These are phyloP conservation scores for Rhinatrema bivittatum DNA, from an alignment of 2,797 vertebrate genomes.

Conservation along the genomic window DNA sequence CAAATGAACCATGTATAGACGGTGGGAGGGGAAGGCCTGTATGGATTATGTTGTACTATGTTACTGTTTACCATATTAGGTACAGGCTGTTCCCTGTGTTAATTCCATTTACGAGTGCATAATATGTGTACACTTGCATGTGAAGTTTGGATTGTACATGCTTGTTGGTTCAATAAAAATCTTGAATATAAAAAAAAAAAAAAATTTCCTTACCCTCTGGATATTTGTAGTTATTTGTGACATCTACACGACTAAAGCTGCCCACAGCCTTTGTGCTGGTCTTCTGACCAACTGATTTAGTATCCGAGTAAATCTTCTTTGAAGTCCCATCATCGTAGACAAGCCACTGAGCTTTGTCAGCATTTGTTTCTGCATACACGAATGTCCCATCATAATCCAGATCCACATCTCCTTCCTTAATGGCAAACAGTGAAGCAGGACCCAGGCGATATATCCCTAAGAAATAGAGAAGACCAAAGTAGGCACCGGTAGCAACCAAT, in stretches of 20 bases:
- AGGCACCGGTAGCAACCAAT: background rate
- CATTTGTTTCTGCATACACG: constrained; percentile 56
- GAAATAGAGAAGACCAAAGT: background rate
- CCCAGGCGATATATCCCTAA: constrained; percentile 59
- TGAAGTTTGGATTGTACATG: no score
- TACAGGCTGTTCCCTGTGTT: no score
- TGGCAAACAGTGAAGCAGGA: constrained; percentile 50
- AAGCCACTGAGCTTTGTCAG: constrained; percentile 54
- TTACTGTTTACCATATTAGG: no score
- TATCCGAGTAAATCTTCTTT: constrained; percentile 44
- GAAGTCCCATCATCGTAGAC: constrained; percentile 45
- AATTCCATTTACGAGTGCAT: no score
- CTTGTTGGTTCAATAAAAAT: no score
- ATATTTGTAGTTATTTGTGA: constrained; percentile 77
- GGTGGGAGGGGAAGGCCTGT: no score
- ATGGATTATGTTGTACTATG: no score
- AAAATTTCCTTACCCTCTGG: constrained; percentile 65
- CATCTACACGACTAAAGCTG: constrained; percentile 50
- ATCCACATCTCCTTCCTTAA: constrained; percentile 55
- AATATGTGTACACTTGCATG: no score
- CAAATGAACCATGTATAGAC: no score
- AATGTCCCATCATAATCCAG: constrained; percentile 53
- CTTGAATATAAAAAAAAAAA: background rate
- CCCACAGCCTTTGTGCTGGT: constrained; percentile 84
- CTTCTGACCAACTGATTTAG: constrained; percentile 55